Conservation (phyloP, 2,797 vertebrate genomes). For the Eulemur albifrons region DNA sequence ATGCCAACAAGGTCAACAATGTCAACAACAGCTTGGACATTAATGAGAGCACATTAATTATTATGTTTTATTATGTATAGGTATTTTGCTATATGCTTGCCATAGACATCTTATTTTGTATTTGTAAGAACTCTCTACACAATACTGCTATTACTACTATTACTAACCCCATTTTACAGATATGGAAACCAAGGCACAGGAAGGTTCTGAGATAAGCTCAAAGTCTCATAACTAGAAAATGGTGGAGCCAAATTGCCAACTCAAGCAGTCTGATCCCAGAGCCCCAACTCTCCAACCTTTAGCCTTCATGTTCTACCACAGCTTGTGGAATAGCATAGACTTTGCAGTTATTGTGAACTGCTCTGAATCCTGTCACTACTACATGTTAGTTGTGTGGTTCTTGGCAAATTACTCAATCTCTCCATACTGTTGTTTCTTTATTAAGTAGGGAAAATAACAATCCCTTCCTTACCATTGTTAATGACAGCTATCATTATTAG, state of each 20-base stretch:
- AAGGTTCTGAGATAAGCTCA: neutral
- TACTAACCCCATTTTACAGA: neutral
- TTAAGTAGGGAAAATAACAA: neutral
- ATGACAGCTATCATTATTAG: neutral
- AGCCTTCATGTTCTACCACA: neutral
- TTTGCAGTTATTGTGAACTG: neutral
- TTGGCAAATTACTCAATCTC: neutral
- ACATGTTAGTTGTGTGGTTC: neutral
- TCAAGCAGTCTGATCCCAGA: neutral
- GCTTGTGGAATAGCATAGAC: fast-evolving
- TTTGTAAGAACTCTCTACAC: neutral
- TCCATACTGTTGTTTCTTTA: neutral
- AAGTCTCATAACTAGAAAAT: neutral
- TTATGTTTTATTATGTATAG: neutral
- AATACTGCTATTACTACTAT: neutral
- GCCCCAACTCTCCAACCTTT: neutral
- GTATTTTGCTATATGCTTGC: neutral
- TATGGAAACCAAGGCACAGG: neutral
- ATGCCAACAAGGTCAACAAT: fast-evolving
- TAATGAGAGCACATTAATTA: neutral
- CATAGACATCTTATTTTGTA: neutral
- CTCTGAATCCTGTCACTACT: neutral
- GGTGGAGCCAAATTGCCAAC: too few species aligned
- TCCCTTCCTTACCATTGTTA: neutral
- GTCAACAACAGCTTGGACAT: neutral